These are phyloP conservation scores for Sciurus niger DNA, from an alignment of 2,113 vertebrate species.

Conservation along the genomic window DNA sequence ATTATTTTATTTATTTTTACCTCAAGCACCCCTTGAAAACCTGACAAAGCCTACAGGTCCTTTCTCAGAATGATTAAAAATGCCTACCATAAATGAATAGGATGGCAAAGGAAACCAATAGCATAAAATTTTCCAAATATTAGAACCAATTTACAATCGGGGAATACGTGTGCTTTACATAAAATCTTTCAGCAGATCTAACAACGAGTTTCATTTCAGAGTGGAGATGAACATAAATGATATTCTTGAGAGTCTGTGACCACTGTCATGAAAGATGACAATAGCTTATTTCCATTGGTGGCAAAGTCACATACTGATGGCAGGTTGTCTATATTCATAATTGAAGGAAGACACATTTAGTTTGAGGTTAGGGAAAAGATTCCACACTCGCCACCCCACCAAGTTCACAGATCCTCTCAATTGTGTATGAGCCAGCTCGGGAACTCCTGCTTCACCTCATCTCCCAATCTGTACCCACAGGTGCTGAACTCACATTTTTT, in stretches of 20 bases:
- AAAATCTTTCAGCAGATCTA: neutral
- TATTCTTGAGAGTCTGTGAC: neutral
- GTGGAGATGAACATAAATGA: neutral
- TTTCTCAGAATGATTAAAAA: neutral
- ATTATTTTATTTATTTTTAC: no score
- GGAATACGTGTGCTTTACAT: neutral
- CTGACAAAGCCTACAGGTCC: neutral
- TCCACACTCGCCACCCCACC: neutral
- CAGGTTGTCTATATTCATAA: neutral
- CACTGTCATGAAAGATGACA: neutral
- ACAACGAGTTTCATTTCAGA: neutral
- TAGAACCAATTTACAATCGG: neutral
- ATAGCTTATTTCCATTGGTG: neutral
- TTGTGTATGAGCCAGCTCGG: neutral
- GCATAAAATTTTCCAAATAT: neutral
- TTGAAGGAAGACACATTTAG: neutral
- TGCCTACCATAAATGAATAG: neutral
- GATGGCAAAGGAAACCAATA: neutral
- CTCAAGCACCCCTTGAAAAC: neutral
- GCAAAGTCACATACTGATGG: neutral
- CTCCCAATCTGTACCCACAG: accelerated
- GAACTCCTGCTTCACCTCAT: neutral
- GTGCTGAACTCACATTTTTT: neutral
- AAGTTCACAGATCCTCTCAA: neutral
- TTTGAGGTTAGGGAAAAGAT: neutral